Evolutionary conservation across 2,797 vertebrate genomes (phyloP), one percentile per base, ranked within the genome.

Genomic region (Sebastes ruberrimus): DNA sequence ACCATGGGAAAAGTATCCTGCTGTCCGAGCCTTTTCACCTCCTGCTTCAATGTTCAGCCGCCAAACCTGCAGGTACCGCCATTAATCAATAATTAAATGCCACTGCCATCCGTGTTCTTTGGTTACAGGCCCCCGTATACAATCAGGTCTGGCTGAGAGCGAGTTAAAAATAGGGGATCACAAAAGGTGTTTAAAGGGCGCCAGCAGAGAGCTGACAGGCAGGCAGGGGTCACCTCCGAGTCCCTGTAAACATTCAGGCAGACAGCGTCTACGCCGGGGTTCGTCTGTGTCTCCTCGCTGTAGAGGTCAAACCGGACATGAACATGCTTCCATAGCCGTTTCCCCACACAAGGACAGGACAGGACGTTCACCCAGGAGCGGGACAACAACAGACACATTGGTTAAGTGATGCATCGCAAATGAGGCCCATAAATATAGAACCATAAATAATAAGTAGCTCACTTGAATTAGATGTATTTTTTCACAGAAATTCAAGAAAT

Each of bases 51-150:
- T 30, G 30, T 71, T 59, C 60, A 14, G 65, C 71, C 52, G 42
- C 46, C 71, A 38, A 65, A 80, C 30, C 30, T 71, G 63, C 55
- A 69, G 67, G 57, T 73, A 18, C 56, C 52, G 59, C 56, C 52
- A 30, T 49, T 64, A 57, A 87, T 91, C 81, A 84, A 92, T 92
- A 71, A 89, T 84, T 80, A 81, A 89, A 91, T 30, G 56, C 71
- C 73, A 71, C 25, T 27, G 42, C 71, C 70, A 73, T 46, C 81
- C 35, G n/a, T 74, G 71, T 71, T 80, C 82, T 88, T 70, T n/a
- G 66, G 84, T 67, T 75, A 80, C 71, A 16, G 10, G 62, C 56
- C 18, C n/a, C 84, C 62, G 25, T 72, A 28, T 23, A 64, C 61
- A 87, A 76, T 32, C 67, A 11, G 57, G 22, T 55, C 76, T 13